Conservation (phyloP, 64 coral and sea anemone species). For the Orbicella faveolata region DNA sequence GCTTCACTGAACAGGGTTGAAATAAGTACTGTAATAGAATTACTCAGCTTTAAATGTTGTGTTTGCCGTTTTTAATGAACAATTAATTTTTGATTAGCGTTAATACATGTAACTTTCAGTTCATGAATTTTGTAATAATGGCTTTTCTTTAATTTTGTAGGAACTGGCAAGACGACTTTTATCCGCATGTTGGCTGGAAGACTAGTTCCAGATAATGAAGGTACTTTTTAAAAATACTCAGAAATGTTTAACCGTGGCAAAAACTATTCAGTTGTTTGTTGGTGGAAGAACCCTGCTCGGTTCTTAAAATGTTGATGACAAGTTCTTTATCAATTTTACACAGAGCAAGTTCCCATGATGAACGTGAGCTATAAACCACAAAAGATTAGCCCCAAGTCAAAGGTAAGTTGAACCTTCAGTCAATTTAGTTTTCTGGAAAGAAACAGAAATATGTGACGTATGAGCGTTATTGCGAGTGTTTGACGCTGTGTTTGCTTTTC, state of each 20-base stretch:
- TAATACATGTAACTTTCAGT: no score
- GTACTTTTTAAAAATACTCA: constrained; percentile 18
- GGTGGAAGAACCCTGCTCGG: background rate
- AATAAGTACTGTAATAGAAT: no score
- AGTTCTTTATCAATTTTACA: background rate
- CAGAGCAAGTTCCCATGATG: constrained; percentile 85
- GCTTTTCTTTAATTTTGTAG: constrained; percentile 29
- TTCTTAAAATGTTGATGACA: background rate
- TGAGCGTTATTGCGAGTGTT: background rate
- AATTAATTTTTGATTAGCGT: no score
- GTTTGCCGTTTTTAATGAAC: no score
- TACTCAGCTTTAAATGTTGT: no score
- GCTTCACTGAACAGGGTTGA: no score
- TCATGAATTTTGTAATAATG: background rate
- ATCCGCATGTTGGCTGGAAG: constrained; percentile 97
- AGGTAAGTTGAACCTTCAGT: constrained; percentile 29
- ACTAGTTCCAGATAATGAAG: constrained; percentile 69
- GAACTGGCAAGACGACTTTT: constrained; percentile 95
- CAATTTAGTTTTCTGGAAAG: no score
- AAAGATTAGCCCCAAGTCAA: constrained; percentile 97
- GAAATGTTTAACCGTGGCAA: no score
- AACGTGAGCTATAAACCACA: constrained; percentile 99
- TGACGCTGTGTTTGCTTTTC: background rate
- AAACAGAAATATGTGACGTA: no score
- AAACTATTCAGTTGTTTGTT: background rate